Base-by-base conservation (phyloP, 2,888 invertebrate genomes). In the Eumerus sabulonum region DNA sequence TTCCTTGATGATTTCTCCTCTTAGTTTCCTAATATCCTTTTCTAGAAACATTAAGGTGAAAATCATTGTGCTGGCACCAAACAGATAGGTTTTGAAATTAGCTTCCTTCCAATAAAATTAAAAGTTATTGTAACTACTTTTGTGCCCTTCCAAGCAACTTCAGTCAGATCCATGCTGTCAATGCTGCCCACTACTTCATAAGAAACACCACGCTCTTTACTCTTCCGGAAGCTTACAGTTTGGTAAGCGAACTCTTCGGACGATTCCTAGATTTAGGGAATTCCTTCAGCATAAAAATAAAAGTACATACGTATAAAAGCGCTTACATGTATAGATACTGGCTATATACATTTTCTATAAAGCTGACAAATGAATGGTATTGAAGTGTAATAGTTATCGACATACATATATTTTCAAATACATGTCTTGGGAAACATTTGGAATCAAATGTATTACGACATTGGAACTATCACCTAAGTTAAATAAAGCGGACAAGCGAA, bases 311-410 rank as follows among this genome's bases (percentile, higher is more conserved):
- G 35, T 14, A 53, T 36, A 53, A 53, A 53, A 35, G 36, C 16
- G 12, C 36, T 36, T 36, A 11, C 16, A 36, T 35, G 11, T 14
- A 54, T 14, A 54, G 40, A 54, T 48, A 35, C 48, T 19, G 16
- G 11, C 1, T 19, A 50, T 13, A 50, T 50, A 50, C 27, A 18
- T 36, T 51, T 51, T 36, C 12, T 35, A 16, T 51, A 51, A 36
- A 36, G 51, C 35, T 12, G 1, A 42, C 40, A 42, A 56, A 56
- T 54, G 1, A 47, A 45, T 59, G 44, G 44, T 59, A 59, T 44
- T 45, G 57, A 57, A 42, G 42, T 42, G 44, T 57, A 57, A 27
- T 59, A 59, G 45, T 59, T 36, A 11, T 59, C 59, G 45, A 59
- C 13, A 45, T 59, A 59, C 13, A 45, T 59, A 59, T 56, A 19